Evolutionary conservation across 2,797 vertebrate species (phyloP).

Genomic region (Megalops cyprinoides): DNA sequence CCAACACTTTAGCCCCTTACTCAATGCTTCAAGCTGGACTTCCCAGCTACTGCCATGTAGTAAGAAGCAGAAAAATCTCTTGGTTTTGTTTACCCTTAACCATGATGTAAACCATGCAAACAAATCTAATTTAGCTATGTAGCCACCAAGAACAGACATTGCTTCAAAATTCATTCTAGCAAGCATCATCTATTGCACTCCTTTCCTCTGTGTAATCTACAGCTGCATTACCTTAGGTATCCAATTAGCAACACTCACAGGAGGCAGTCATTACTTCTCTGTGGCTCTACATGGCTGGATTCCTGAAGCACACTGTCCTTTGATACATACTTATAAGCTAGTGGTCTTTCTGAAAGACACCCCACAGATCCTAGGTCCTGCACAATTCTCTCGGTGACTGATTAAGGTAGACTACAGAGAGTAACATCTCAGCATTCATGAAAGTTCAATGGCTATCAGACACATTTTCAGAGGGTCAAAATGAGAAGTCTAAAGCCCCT

Average conservation of each 20-base stretch:
- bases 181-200: not conserved
- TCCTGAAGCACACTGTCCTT: conserved; percentile 73
- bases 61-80: not conserved
- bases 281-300: conserved; percentile 68
- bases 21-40: not conserved
- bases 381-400: conserved; percentile 69
- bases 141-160: not conserved
- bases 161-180: not conserved
- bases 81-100: not conserved
- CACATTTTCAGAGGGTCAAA: conserved; percentile 43
- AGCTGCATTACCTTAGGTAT: not conserved
- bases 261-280: conserved; percentile 20
- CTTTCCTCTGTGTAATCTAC: not conserved
- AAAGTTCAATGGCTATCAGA: conserved; percentile 60
- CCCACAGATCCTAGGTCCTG: conserved; percentile 65
- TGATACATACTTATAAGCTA: conserved; percentile 73
- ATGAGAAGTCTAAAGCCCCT: conserved; percentile 40
- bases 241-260: not conserved
- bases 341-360: conserved; percentile 60
- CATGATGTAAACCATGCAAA: not conserved
- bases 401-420: conserved; percentile 69
- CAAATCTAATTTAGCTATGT: not conserved
- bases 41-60: not conserved
- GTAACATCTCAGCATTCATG: conserved; percentile 60
- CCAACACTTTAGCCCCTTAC: not conserved